phyloP scores from a whole-genome alignment of 2,888 invertebrate genomes.

The Asteroscopus sphinx region DNA sequence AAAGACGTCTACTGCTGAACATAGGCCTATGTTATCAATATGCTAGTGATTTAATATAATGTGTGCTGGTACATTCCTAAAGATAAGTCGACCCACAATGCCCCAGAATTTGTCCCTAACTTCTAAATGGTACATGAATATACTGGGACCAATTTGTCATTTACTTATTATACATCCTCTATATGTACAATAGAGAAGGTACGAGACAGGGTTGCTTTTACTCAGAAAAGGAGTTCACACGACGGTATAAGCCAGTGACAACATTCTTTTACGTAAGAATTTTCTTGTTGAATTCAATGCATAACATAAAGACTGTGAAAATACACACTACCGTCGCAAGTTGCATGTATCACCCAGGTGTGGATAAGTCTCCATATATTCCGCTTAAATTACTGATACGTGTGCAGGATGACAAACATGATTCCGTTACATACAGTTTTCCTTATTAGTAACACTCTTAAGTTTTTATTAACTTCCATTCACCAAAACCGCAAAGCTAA shows the following conservation, averaged over 20 bases:
- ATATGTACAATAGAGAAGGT: no score
- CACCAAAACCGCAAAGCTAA: slow-evolving; percentile 28
- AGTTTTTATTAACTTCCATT: slow-evolving; percentile 9
- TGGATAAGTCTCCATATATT: slow-evolving; percentile 15
- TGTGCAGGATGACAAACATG: slow-evolving; percentile 26
- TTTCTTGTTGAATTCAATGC: slow-evolving; percentile 22
- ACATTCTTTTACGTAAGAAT: slow-evolving; percentile 9
- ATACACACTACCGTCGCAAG: slow-evolving; percentile 13
- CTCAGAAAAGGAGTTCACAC: no score
- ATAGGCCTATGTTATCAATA: no score
- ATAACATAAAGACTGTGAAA: slow-evolving; percentile 23
- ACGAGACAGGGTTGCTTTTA: no score
- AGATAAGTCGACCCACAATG: no score
- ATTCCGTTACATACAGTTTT: slow-evolving; percentile 8
- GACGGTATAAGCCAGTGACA: not conserved
- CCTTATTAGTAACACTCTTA: slow-evolving; percentile 11
- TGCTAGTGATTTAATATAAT: no score
- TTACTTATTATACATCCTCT: no score
- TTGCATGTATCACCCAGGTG: slow-evolving; percentile 23
- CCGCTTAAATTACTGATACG: slow-evolving; percentile 24
- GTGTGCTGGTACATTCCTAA: no score
- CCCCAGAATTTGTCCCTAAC: no score
- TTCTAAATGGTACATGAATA: no score
- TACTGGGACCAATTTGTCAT: no score
- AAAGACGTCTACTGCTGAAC: no score